These are phyloP conservation scores for Drosophila picticornis DNA, from an alignment of 2,888 invertebrate genomes.

Conservation along the genomic window DNA sequence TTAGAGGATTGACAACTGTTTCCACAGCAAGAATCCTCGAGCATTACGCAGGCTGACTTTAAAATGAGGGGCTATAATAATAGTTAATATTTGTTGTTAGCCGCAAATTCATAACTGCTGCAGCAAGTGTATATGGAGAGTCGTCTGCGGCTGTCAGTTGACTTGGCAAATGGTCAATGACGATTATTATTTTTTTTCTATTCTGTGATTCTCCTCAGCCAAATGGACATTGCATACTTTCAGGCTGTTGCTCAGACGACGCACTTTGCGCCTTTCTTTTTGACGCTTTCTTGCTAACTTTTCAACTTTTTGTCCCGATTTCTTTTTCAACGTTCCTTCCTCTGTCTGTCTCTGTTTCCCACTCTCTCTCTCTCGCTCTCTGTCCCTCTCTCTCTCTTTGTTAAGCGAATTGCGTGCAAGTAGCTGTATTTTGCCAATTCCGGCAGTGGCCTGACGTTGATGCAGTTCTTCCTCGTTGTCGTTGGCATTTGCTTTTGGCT, in stretches of 20 bases:
- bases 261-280: conserved; percentile 41
- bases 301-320: conserved; percentile 22
- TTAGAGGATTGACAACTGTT: not conserved
- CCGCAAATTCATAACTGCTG: conserved; percentile 25
- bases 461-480: conserved; percentile 63
- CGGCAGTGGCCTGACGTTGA: conserved; percentile 65
- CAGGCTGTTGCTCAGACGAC: conserved; percentile 62
- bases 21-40: not conserved
- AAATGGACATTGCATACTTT: conserved; percentile 58
- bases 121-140: not conserved
- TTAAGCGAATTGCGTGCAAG: conserved; percentile 70
- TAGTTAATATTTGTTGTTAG: not conserved
- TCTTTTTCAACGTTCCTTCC: not conserved
- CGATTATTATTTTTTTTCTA: conserved; percentile 3
- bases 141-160: conserved; percentile 43
- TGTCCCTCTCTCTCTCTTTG: conserved; percentile 8
- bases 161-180: conserved; percentile 69
- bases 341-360: conserved; percentile 15
- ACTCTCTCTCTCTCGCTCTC: conserved; percentile 8
- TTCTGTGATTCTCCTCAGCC: conserved; percentile 8
- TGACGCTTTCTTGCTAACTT: conserved; percentile 7
- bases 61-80: not conserved
- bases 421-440: conserved; percentile 80
- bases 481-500: conserved; percentile 68
- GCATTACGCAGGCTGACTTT: not conserved